phyloP scores from a whole-genome alignment of 2,113 vertebrate genomes.

The Pyrgilauda ruficollis region DNA sequence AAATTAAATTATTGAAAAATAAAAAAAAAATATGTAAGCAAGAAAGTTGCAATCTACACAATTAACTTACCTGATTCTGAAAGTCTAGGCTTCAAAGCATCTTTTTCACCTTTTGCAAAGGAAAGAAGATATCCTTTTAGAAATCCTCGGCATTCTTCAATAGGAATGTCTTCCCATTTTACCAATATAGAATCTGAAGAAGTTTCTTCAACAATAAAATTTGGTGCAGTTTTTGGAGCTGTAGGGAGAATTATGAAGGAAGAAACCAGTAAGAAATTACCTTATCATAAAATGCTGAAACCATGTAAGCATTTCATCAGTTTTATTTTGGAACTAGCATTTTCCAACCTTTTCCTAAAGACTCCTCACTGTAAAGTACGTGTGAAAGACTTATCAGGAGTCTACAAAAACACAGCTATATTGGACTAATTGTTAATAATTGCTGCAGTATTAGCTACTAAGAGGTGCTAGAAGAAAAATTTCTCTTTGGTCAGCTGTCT shows the following conservation, averaged over 20 bases:
- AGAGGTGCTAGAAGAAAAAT: neutral
- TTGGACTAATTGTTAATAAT: neutral
- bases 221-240: constrained; percentile 75
- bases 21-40: neutral
- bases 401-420: neutral
- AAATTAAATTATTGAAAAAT: neutral
- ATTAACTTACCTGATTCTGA: constrained; percentile 68
- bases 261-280: neutral
- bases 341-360: neutral
- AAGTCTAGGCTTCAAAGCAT: constrained; percentile 55
- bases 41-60: neutral
- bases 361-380: neutral
- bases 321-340: neutral
- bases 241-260: neutral
- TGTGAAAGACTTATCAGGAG: neutral
- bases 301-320: neutral
- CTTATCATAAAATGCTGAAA: neutral
- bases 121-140: constrained; percentile 77
- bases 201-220: constrained; percentile 74
- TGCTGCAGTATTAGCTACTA: neutral
- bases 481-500: neutral
- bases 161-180: constrained; percentile 77
- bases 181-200: constrained; percentile 77
- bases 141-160: constrained; percentile 75
- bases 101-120: constrained; percentile 77